Evolutionary conservation across 2,797 vertebrate genomes (phyloP).

Genomic region (Tangara arthus): DNA sequence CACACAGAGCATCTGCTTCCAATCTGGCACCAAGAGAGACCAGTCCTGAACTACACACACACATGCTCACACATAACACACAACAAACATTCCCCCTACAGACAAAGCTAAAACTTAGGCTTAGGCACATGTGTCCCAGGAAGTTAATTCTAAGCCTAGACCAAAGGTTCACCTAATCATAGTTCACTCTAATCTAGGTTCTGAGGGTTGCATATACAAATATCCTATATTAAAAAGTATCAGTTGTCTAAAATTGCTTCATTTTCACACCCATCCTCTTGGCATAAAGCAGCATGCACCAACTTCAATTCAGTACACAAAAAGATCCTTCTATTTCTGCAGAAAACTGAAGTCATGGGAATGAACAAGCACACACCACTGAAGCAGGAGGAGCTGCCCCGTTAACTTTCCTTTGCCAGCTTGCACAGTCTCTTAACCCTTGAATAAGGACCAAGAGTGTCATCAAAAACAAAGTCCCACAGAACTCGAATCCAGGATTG

Average conservation of each 20-base stretch:
- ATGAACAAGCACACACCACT: not conserved
- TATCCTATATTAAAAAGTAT: not conserved
- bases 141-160: not conserved
- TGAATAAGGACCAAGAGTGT: constrained; percentile 88
- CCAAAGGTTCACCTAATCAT: not conserved
- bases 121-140: not conserved
- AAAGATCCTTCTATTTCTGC: not conserved
- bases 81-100: not conserved
- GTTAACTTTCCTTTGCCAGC: constrained; percentile 75
- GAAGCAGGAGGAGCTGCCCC: not conserved
- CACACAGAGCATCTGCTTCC: not conserved
- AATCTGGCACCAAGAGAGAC: not conserved
- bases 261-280: not conserved
- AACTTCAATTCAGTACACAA: not conserved
- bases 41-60: not conserved
- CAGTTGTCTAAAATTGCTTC: not conserved
- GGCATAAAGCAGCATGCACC: not conserved
- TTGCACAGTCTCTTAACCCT: constrained; percentile 89
- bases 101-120: not conserved
- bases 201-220: not conserved
- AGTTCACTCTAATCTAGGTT: not conserved
- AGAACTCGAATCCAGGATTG: constrained; percentile 92
- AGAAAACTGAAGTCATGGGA: not conserved
- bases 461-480: constrained; percentile 95
- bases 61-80: rapidly evolving